Base-by-base conservation (phyloP, 1,140 invertebrate species). In the Lordiphosa mommai region DNA sequence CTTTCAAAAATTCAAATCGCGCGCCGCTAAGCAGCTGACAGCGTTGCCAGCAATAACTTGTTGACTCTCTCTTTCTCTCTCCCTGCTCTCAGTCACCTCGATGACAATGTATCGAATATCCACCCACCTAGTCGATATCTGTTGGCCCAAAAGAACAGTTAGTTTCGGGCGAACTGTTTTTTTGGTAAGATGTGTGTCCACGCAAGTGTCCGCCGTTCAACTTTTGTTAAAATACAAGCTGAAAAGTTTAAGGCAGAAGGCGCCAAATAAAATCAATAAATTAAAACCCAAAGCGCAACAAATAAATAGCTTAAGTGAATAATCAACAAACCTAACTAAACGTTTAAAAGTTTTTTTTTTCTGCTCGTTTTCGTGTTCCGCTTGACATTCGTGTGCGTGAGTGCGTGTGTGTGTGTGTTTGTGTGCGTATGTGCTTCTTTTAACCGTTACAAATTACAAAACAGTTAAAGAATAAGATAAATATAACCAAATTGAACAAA, bases 381-480 rank as follows among this genome's bases (percentile, higher is more conserved):
- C 10, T 47, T 33, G 13, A 27, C 20, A 10, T 38, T 33, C 30
- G 32, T 50, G 17, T 29, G 37, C 38, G 23, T 55, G 32, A 14
- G 34, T 30, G 17, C 10, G 17, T 38, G 13, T 37, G 20, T 52
- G 13, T 41, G 29, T n/a, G 16, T 34, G 32, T 50, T n/a, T 36
- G 34, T 51, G 2, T 9, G 34, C 9, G 8, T 27, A 37, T 46
- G 12, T 32, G 36, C 48, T 27, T 60, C 29, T 52, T 69, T 77
- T 77, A 61, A 70, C 74, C 74, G 70, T 80, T 80, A 73, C 51
- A 69, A 72, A 34, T 60, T 60, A 59, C 40, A 33, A 61, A 49
- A 58, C 37, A 66, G 16, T 49, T 20, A 44, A 17, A 37, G 33
- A 27, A 20, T 14, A 47, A 65, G 38, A 37, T 33, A 57, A 44